Percentiles rank a stretch among this genome's conserved stretches.
Evolutionary conservation across 2,797 vertebrate genomes (phyloP).

Genomic region (Psittacula echo): DNA sequence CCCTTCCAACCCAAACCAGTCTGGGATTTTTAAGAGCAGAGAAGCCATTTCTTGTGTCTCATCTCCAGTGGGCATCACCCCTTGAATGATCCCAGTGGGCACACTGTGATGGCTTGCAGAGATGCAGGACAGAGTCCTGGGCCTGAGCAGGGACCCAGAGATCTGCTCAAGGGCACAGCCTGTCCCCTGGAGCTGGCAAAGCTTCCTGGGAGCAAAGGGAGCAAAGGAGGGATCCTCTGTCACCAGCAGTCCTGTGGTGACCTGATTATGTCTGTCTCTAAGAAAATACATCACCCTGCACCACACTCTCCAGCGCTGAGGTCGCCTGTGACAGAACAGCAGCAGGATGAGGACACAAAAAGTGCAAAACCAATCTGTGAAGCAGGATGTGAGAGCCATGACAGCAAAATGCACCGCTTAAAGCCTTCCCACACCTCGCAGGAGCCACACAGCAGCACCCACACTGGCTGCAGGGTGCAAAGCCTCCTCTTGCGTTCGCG

Average conservation of each 20-base stretch:
- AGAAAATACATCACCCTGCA: background rate
- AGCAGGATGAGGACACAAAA: background rate
- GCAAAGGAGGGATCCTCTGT: background rate
- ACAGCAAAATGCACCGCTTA: fast-evolving
- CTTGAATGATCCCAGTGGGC: background rate
- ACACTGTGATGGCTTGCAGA: background rate
- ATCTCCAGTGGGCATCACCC: background rate
- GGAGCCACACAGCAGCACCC: fast-evolving
- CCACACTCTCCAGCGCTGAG: fast-evolving
- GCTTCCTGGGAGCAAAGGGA: background rate
- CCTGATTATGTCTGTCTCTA: background rate
- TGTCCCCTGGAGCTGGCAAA: background rate
- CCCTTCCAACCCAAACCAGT: background rate
- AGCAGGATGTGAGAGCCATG: background rate
- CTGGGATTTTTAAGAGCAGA: background rate
- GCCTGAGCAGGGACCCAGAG: background rate
- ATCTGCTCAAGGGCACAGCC: background rate
- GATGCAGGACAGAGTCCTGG: background rate
- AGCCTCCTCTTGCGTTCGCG: fast-evolving
- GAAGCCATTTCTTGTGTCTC: background rate
- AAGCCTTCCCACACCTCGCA: background rate
- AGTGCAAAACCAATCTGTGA: background rate
- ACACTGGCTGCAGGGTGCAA: fast-evolving
- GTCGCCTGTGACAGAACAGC: background rate
- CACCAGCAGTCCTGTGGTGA: background rate